Base-by-base conservation (phyloP, 2,888 invertebrate genomes). In the Odontocolon sp. region DNA sequence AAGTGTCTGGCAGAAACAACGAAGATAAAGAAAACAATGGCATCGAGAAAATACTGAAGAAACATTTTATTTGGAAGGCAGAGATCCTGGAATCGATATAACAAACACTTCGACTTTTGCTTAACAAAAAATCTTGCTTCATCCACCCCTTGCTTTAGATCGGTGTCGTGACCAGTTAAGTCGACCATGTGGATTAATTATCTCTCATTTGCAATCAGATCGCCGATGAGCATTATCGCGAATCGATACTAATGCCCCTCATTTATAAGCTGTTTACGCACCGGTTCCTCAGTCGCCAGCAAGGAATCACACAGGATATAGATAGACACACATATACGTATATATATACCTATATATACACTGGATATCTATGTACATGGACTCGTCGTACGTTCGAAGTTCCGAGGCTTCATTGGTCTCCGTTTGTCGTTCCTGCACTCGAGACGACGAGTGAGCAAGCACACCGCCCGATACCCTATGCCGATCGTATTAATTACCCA, bases 401-500 rank as follows among this genome's bases (percentile, higher is more conserved):
- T 61, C 59, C 9, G 59, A 54, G 45, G 33, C 59, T 42, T 38
- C 50, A 4, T 36, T 28, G 40, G 52, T 40, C 42, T 5, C 11
- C 14, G 52, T 76, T 31, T 45, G 28, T 42, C 57, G 57, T 66
- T 42, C 31, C 56, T 36, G 38, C 47, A 54, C 28, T 45, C 54
- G 47, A 64, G 28, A 56, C 70, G 67, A 59, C 52, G 59, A 40
- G 23, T 38, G 21, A 38, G 8, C 5, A 21, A 11, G 23, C 42
- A 47, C 56, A 33, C 38, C 40, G 3, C 33, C 28, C 69, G 64
- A 59, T 59, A 54, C 56, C 69, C 52, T 70, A 38, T 64, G 59
- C 73, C 57, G 73, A 81, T 82, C 81, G 77, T 78, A 82, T 83
- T 83, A 83, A 84, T 82, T 84, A 81, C 82, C 79, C 77, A 81